These are phyloP conservation scores for Agriopis leucophaearia DNA, from an alignment of 2,888 invertebrate species.

Conservation along the genomic window DNA sequence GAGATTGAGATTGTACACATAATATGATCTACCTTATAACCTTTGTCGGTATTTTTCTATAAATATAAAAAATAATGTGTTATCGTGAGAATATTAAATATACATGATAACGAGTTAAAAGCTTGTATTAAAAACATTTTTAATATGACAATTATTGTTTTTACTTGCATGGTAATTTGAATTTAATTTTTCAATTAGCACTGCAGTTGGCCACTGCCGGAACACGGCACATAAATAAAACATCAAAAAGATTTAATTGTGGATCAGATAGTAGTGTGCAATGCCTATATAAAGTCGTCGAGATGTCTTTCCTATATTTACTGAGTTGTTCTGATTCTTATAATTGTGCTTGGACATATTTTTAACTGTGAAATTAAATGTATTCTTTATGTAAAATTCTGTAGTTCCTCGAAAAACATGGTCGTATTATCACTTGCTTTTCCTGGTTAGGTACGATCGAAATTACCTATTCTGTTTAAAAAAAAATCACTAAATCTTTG, in stretches of 20 bases:
- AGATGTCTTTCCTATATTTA: neutral
- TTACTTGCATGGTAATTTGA: conserved; percentile 10
- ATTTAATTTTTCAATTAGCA: conserved; percentile 31
- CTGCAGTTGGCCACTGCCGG: conserved; percentile 23
- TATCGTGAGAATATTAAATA: neutral
- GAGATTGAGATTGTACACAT: too few relatives aligned
- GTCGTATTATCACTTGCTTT: neutral
- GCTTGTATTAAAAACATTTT: neutral
- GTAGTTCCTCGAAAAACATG: too few relatives aligned
- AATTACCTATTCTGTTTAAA: neutral
- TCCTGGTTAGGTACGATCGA: neutral
- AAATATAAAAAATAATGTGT: too few relatives aligned
- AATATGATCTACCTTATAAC: too few relatives aligned
- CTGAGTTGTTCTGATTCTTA: neutral
- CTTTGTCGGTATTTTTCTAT: too few relatives aligned
- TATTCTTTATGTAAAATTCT: neutral
- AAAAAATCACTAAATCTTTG: neutral
- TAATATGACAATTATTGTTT: conserved; percentile 11
- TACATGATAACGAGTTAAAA: neutral
- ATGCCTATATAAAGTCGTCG: conserved; percentile 9
- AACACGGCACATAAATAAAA: conserved; percentile 22
- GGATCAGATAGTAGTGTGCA: conserved; percentile 2
- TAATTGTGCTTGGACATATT: neutral
- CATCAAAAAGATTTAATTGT: conserved; percentile 21
- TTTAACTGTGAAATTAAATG: too few relatives aligned